A percentile compares a stretch with the other conserved stretches of the same genome.
These are phyloP conservation scores for Brachyptera putata DNA, from an alignment of 2,888 invertebrate genomes.

Conservation along the genomic window DNA sequence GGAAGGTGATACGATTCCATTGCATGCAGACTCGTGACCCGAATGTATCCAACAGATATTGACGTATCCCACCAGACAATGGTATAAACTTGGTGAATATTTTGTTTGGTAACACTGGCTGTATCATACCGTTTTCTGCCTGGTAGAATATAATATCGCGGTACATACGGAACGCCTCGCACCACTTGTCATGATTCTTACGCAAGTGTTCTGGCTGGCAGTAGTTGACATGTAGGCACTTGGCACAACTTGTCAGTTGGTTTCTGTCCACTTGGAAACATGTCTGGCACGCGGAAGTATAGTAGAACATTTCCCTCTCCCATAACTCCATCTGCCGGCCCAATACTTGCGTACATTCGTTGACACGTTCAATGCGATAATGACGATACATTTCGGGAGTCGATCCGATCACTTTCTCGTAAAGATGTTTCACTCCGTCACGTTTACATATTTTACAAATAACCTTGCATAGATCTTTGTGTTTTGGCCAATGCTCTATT, in stretches of 20 bases:
- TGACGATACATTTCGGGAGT: slow-evolving; percentile 55
- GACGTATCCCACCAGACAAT: slow-evolving; percentile 24
- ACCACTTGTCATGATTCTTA: slow-evolving; percentile 56
- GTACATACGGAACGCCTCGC: slow-evolving; percentile 58
- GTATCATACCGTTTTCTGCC: slow-evolving; percentile 53
- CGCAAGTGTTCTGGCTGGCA: slow-evolving; percentile 49
- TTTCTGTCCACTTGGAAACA: slow-evolving; percentile 55
- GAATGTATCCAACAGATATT: slow-evolving; percentile 24
- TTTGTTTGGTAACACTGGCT: slow-evolving; percentile 55
- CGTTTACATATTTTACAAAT: slow-evolving; percentile 55
- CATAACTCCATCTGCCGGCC: slow-evolving; percentile 57
- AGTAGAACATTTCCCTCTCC: slow-evolving; percentile 65
- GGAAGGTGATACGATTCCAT: slow-evolving; percentile 20
- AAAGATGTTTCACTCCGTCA: slow-evolving; percentile 47
- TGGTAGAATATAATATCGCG: slow-evolving; percentile 57
- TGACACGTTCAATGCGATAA: slow-evolving; percentile 58
- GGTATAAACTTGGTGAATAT: slow-evolving; percentile 40
- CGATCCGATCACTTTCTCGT: slow-evolving; percentile 43
- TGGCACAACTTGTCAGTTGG: slow-evolving; percentile 51
- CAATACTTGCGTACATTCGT: slow-evolving; percentile 55
- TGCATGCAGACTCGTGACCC: neutral
- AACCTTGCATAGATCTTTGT: slow-evolving; percentile 58
- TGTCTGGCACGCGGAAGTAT: slow-evolving; percentile 57
- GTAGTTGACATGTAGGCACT: slow-evolving; percentile 53
- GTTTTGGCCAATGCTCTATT: slow-evolving; percentile 53